phyloP scores from a whole-genome alignment of 1,140 invertebrate species.

The Laupala kohalensis region DNA sequence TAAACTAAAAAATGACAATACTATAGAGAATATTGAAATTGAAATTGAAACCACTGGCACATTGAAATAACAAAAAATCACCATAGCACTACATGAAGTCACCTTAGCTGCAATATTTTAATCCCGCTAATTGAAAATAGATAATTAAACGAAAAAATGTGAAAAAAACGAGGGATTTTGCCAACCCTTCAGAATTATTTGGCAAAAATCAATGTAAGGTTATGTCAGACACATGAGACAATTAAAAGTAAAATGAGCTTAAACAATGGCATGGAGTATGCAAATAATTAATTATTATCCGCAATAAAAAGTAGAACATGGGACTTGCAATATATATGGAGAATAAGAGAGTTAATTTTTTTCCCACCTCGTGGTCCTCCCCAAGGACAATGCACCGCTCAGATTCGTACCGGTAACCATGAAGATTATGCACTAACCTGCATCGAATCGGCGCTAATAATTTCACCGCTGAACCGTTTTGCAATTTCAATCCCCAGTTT shows the following conservation, averaged over 20 bases:
- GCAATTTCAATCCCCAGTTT: constrained; percentile 88
- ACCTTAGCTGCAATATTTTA: too few relatives aligned
- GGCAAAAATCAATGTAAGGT: background rate
- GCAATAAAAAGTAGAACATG: background rate
- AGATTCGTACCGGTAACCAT: background rate
- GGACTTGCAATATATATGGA: background rate
- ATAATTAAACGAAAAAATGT: too few relatives aligned
- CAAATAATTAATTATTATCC: background rate
- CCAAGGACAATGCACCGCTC: background rate
- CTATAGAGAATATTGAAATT: too few relatives aligned
- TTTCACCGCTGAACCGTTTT: constrained; percentile 77
- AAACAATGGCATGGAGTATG: background rate
- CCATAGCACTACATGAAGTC: too few relatives aligned
- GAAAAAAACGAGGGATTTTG: too few relatives aligned
- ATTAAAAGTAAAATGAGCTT: background rate
- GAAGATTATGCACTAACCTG: constrained; percentile 43
- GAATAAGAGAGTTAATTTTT: background rate
- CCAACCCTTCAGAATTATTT: too few relatives aligned
- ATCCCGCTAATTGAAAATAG: too few relatives aligned
- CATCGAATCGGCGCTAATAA: constrained; percentile 97
- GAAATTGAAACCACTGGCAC: too few relatives aligned
- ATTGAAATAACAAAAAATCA: too few relatives aligned
- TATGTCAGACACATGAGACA: background rate
- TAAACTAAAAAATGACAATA: too few relatives aligned
- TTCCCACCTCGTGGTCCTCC: background rate